These are phyloP conservation scores for Hyposoter dolosus DNA, from an alignment of 2,888 invertebrate species.

Conservation along the genomic window DNA sequence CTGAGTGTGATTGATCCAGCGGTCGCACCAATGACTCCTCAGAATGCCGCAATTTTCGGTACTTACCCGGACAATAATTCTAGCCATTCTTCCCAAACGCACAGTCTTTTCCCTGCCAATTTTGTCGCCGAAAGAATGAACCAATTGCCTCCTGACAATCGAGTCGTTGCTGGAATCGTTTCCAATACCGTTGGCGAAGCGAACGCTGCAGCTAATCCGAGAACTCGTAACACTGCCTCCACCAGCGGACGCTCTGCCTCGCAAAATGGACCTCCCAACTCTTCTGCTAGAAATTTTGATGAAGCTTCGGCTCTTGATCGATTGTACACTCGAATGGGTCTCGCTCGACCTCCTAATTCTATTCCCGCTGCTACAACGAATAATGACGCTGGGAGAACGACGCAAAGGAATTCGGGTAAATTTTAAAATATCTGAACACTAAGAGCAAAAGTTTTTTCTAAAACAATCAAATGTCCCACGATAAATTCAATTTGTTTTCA, in stretches of 20 bases:
- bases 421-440: background rate
- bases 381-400: conserved; percentile 5
- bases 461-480: background rate
- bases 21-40: conserved; percentile 12
- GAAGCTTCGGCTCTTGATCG: conserved; percentile 48
- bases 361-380: conserved; percentile 1
- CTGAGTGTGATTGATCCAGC: conserved; percentile 31
- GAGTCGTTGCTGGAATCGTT: background rate
- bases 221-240: conserved; percentile 26
- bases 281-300: conserved; percentile 23
- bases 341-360: conserved; percentile 8
- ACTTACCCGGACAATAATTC: background rate
- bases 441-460: too few relatives aligned
- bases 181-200: conserved; percentile 15
- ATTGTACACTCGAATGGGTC: conserved; percentile 35
- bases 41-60: conserved; percentile 24
- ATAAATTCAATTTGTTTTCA: background rate
- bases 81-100: conserved; percentile 15
- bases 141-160: conserved; percentile 7
- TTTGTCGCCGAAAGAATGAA: conserved; percentile 8
- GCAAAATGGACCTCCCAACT: conserved; percentile 9
- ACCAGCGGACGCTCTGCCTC: conserved; percentile 11
- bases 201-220: background rate
- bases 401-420: conserved; percentile 48
- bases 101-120: conserved; percentile 35